Evolutionary conservation across 1,140 invertebrate species (phyloP).

Genomic region (Phymorhynchus buccinoides): DNA sequence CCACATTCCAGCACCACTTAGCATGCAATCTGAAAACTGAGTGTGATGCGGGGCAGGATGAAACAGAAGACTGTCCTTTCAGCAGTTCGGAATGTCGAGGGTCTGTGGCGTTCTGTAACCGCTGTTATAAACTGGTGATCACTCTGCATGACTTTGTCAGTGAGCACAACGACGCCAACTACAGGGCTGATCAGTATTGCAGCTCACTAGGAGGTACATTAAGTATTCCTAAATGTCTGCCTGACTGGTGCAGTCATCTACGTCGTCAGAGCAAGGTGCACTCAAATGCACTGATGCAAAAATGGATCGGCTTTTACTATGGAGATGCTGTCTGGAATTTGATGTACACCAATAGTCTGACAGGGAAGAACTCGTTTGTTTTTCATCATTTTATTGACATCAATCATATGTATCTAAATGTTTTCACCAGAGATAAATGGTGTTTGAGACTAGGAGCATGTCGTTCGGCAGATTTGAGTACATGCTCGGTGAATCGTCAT

Average conservation of each 20-base stretch:
- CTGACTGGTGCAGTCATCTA: not conserved
- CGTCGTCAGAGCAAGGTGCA: not conserved
- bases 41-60: not conserved
- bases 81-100: conserved; percentile 23
- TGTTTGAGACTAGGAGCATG: no score
- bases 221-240: not conserved
- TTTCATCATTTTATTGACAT: no score
- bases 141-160: not conserved
- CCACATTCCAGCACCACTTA: no score
- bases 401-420: no score
- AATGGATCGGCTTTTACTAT: not conserved
- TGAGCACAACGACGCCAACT: not conserved
- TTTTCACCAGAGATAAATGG: no score
- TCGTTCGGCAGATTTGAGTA: no score
- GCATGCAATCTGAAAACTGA: conserved; percentile 27
- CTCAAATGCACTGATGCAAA: not conserved
- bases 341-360: no score
- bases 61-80: conserved; percentile 29
- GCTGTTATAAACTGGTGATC: conserved; percentile 15
- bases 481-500: no score
- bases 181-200: not conserved
- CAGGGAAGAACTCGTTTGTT: no score
- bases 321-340: not conserved
- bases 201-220: not conserved
- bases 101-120: conserved; percentile 27